Base-by-base conservation (phyloP, 1,140 invertebrate species). In the Andricus grossulariae region DNA sequence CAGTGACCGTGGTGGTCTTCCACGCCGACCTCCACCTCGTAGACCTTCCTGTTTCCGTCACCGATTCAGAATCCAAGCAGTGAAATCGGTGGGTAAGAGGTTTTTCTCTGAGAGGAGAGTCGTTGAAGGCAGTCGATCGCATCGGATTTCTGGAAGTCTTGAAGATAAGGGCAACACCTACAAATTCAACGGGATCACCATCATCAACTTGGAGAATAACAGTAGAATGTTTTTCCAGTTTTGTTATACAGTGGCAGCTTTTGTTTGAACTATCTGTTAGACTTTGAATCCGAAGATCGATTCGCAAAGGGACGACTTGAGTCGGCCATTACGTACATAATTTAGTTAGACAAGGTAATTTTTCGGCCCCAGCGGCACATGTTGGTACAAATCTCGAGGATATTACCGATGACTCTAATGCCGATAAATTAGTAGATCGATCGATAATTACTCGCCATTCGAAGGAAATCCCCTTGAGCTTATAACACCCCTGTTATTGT, bases 1-100 rank as follows among this genome's bases (percentile, higher is more conserved):
- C 94, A 94, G 92, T 94, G 93, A 93, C 90, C 89, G 85, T 91
- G 89, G 91, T 92, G 87, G 90, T 90, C 85, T 83, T 85, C 85
- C 85, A 88, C 85, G 84, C 85, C 87, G 84, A 89, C 87, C 82
- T 88, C 88, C 76, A 83, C 82, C 77, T 86, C 87, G 74, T 89
- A 89, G 84, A 84, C 81, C 83, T 82, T 86, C 83, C 82, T 86
- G 86, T 79, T 85, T 84, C 77, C 74, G 85, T 83, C 82, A 83
- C 39, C 54, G 18, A 32, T 19, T 54, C 13, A 19, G 10, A 49
- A 13, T 18, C n/a, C 21, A 32, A 66, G 5, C 12, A 32, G 7
- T n/a, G 39, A n/a, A 66, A 66, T 54, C 52, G 52, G 52, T 54
- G 52, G 39, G 7, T 16, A 25, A 66, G 39, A n/a, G 25, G 6